Base-by-base conservation (phyloP, 2,113 vertebrate genomes). In the Riparia riparia region DNA sequence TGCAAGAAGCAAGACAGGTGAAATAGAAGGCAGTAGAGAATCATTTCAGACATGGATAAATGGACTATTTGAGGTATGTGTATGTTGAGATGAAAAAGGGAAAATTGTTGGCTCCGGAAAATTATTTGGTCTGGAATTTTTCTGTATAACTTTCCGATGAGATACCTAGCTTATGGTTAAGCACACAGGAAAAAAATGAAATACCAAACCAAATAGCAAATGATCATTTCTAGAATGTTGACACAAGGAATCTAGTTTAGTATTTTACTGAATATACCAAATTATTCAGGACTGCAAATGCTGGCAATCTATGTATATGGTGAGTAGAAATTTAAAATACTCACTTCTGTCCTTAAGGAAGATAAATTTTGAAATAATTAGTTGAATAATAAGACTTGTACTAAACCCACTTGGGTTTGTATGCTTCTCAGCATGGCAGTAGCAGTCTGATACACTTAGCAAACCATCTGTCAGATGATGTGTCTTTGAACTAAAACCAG, bases 401-500 rank as follows among this genome's bases (percentile, higher is more conserved):
- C 60, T 50, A 70, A 82, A 45, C 29, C 13, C 26, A 32, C 45
- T 70, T 47, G 25, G 20, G 50, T 91, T 71, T 88, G 37, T 63
- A 42, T 39, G 31, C 64, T 65, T 95, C 80, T 84, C 89, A 71
- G 64, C 65, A n/a, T 53, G 91, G 87, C 87, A 92, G 78, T 31
- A 51, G 74, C 83, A 53, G 29, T 71, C 60, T 71, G 82, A 70
- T 85, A 49, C 73, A 91, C 90, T 91, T 70, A 79, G 93, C 68
- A 88, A 90, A 69, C 54, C 32, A 47, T 61, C 14, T 63, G 84
- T 96, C 85, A 88, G 90, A 82, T 95, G 85, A 84, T 91, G 53
- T 24, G 76, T 83, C 85, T 93, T 93, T 96, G 86, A 89, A 95
- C 80, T 93, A 92, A 89, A 95, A 87, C 63, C 81, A 86, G 65